phyloP scores from a whole-genome alignment of 2,113 vertebrate species.

The Sakesphorus luctuosus region DNA sequence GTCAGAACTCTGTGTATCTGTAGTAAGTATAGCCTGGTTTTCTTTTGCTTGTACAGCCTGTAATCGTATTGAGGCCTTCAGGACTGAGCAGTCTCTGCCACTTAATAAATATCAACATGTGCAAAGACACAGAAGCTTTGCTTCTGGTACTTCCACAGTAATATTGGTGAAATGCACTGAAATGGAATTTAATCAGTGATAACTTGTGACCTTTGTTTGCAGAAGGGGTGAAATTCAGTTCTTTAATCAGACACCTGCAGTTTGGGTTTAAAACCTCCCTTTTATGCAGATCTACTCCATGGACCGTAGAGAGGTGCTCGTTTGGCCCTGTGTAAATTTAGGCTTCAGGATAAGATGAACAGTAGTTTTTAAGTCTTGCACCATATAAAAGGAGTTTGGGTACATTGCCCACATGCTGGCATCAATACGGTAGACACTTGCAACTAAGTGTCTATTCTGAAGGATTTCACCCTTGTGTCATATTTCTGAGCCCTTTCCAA shows the following conservation, averaged over 20 bases:
- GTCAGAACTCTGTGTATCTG: background rate
- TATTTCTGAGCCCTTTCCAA: background rate
- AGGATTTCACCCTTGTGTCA: background rate
- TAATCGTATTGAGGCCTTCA: background rate
- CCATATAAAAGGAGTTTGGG: background rate
- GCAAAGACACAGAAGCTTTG: background rate
- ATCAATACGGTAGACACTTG: background rate
- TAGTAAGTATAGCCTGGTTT: background rate
- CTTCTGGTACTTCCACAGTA: background rate
- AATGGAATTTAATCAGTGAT: background rate
- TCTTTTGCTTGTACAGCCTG: background rate
- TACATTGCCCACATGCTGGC: background rate
- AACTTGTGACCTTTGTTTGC: background rate
- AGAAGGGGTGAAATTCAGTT: background rate
- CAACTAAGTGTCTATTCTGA: background rate
- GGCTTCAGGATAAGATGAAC: background rate
- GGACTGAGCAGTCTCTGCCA: background rate
- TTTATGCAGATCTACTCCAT: background rate
- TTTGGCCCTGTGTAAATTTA: background rate
- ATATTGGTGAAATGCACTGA: background rate
- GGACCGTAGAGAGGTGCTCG: background rate
- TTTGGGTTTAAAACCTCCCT: background rate
- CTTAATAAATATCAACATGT: background rate
- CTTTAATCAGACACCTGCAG: background rate
- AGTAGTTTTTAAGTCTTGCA: background rate